Base-by-base conservation (phyloP, 2,888 invertebrate genomes). In the Erebia ligea region DNA sequence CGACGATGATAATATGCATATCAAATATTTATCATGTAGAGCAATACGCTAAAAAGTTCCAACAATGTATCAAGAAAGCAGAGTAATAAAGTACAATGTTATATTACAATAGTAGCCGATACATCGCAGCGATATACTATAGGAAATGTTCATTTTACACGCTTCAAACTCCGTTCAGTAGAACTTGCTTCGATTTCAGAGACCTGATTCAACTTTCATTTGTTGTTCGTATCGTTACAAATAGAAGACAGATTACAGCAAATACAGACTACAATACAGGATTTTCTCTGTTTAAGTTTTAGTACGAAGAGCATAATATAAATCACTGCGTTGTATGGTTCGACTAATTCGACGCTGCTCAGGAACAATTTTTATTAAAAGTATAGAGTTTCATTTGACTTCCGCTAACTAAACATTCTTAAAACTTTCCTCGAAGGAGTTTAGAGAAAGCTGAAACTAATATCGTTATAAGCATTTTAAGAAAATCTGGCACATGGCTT, bases 181-280 rank as follows among this genome's bases (percentile, higher is more conserved):
- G 45, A 45, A 62, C 48, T 62, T 62, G 62, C 21, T 62, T 13
- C 62, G 21, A 21, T 62, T 62, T 45, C 17, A 13, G 13, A 62
- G 62, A 62, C 62, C 62, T 21, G 48, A 62, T 62, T 48, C 62
- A 62, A 62, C 62, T 62, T 62, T 62, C 61, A 61, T 61, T 62
- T 48, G 62, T 62, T 62, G 62, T 62, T 62, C 62, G 62, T 21
- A 62, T 62, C 45, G 61, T 15, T 34, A 48, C 62, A 62, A 62
- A 62, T 62, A 62, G 62, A 62, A 62, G 62, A 62, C 15, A 62
- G 62, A 62, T 62, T 48, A 62, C 62, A 62, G 48, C 62, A 62
- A 62, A 48, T 48, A 62, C 62, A 4, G 48, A 62, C 21, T 21
- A 48, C 48, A 48, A 45, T 48, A 48, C 48, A 62, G 62, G 48